A percentile compares a stretch with the other conserved stretches of the same genome.
Conservation (phyloP, 2,113 vertebrate species). For the Pristiophorus japonicus region DNA sequence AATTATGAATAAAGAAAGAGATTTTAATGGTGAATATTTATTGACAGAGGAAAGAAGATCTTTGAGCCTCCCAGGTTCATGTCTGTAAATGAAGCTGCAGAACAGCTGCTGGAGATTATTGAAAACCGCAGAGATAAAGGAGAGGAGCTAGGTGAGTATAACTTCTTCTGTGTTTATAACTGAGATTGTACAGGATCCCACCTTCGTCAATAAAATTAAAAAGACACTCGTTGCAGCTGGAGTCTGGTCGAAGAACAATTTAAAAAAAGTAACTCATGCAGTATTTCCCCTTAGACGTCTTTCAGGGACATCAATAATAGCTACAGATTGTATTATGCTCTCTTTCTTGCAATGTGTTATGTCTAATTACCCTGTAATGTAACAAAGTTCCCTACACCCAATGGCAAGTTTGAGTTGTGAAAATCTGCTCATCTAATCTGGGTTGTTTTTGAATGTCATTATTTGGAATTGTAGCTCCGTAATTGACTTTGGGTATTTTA, state of each 20-base stretch:
- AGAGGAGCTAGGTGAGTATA: constrained; percentile 67
- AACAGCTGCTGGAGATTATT: constrained; percentile 81
- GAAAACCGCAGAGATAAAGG: constrained; percentile 61
- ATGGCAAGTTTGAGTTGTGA: not conserved
- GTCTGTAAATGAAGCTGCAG: constrained; percentile 77
- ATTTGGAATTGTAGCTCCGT: not conserved
- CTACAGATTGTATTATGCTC: not conserved
- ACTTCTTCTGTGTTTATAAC: not conserved
- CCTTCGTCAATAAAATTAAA: not conserved
- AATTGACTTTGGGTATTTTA: too few species aligned
- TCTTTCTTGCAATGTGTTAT: not conserved
- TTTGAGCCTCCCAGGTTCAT: constrained; percentile 87
- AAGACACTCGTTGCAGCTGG: not conserved
- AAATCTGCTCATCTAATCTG: not conserved
- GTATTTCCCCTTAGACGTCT: not conserved
- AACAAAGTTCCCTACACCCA: not conserved
- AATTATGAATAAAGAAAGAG: not conserved
- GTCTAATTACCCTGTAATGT: not conserved
- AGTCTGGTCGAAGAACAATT: not conserved
- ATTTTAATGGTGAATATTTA: constrained; percentile 27
- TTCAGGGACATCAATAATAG: not conserved
- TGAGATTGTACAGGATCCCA: not conserved
- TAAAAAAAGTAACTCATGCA: too few species aligned
- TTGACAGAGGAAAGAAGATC: constrained; percentile 76
- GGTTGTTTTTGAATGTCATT: not conserved